Conservation (phyloP, 2,113 vertebrate genomes). For the Bettongia penicillata region DNA sequence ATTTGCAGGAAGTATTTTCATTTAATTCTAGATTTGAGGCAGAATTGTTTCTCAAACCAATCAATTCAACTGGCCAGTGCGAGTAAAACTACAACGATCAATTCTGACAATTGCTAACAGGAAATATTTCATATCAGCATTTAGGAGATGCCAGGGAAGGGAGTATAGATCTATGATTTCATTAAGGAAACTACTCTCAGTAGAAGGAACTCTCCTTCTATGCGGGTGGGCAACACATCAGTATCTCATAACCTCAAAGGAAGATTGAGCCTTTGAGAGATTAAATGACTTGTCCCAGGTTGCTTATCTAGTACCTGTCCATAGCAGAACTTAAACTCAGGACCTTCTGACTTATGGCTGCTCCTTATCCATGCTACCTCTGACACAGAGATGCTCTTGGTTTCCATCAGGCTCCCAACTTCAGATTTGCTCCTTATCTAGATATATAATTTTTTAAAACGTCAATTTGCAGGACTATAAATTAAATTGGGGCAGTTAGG, state of each 20-base stretch:
- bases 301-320: background rate
- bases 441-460: conserved; percentile 11
- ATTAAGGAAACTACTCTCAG: background rate
- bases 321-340: background rate
- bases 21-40: conserved; percentile 11
- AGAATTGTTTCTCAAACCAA: conserved; percentile 31
- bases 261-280: background rate
- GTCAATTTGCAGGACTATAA: conserved; percentile 31
- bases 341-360: background rate
- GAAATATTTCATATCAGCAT: background rate
- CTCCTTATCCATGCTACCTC: background rate
- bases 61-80: conserved; percentile 1
- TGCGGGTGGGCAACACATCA: background rate
- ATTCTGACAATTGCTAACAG: background rate
- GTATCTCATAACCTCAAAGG: background rate
- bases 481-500: background rate
- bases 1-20: background rate
- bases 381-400: background rate
- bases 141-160: background rate
- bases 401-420: background rate
- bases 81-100: background rate
- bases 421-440: conserved; percentile 12
- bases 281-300: background rate
- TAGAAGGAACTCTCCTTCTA: background rate
- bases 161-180: background rate